phyloP scores from a whole-genome alignment of 2,888 invertebrate species.

The Eupelmus urozonus region DNA sequence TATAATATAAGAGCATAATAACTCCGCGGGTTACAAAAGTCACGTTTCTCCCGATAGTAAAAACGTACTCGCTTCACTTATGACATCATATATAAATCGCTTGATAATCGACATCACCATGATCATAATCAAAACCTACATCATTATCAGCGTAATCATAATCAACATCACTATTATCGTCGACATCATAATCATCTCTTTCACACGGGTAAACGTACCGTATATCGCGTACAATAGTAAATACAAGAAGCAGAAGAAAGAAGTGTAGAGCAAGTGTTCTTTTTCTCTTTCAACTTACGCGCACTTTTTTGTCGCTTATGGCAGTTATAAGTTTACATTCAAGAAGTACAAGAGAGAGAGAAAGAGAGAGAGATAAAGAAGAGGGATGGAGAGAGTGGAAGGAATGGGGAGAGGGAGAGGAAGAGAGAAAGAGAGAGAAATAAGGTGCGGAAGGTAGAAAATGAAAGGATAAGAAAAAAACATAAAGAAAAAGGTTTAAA shows the following conservation, averaged over 20 bases:
- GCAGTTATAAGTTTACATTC: conserved; percentile 57
- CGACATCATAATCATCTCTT: neutral
- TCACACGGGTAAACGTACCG: conserved; percentile 6
- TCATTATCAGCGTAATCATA: neutral
- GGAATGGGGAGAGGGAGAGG: conserved; percentile 12
- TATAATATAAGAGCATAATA: conserved; percentile 28
- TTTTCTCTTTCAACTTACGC: conserved; percentile 30
- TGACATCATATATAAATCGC: conserved; percentile 34
- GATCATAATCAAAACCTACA: neutral
- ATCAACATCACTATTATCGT: conserved; percentile 8
- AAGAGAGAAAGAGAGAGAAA: conserved; percentile 19
- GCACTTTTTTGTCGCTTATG: conserved; percentile 45
- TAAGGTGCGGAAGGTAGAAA: conserved; percentile 11
- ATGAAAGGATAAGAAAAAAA: neutral
- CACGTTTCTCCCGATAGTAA: conserved; percentile 18
- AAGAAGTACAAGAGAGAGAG: conserved; percentile 32
- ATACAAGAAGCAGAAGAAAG: conserved; percentile 35
- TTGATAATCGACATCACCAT: conserved; percentile 2
- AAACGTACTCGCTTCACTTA: conserved; percentile 28
- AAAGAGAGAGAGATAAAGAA: conserved; percentile 30
- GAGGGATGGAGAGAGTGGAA: conserved; percentile 40
- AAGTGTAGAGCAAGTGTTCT: conserved; percentile 4
- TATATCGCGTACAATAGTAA: conserved; percentile 13
- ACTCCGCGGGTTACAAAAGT: conserved; percentile 20
- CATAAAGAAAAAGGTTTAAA: neutral